phyloP scores from a whole-genome alignment of 1,140 invertebrate species.

The Drosophila teissieri region DNA sequence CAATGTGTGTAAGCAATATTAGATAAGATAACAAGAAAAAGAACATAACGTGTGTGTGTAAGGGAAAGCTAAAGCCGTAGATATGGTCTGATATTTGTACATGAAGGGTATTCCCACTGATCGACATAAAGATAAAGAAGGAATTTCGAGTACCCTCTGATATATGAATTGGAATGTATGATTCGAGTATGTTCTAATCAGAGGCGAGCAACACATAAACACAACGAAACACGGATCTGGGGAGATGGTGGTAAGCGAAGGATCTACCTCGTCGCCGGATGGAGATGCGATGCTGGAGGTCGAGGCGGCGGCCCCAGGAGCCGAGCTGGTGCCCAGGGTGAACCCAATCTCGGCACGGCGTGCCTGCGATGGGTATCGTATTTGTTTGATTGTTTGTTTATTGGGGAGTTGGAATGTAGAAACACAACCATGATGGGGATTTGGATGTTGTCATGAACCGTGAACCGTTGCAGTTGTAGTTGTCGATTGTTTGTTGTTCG shows the following conservation, averaged over 20 bases:
- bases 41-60: conserved; percentile 19
- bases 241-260: conserved; percentile 51
- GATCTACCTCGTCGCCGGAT: conserved; percentile 72
- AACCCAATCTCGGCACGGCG: conserved; percentile 96
- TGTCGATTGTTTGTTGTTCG: conserved; percentile 41
- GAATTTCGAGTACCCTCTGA: conserved; percentile 7
- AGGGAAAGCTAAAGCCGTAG: conserved; percentile 22
- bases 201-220: conserved; percentile 33
- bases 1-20: conserved; percentile 35
- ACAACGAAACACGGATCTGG: conserved; percentile 42
- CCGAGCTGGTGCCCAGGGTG: conserved; percentile 89
- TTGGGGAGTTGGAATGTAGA: conserved; percentile 23
- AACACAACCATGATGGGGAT: conserved; percentile 38
- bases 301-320: conserved; percentile 32
- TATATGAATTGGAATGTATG: conserved; percentile 19
- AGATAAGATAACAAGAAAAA: conserved; percentile 39
- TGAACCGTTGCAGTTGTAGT: conserved; percentile 52
- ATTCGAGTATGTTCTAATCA: background rate
- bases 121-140: conserved; percentile 4
- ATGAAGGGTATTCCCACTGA: conserved; percentile 26
- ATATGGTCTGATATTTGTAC: conserved; percentile 23
- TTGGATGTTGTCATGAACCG: conserved; percentile 61
- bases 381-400: conserved; percentile 23
- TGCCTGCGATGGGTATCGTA: conserved; percentile 88
- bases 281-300: conserved; percentile 56